These are phyloP conservation scores for Agrotis puta DNA, from an alignment of 2,888 invertebrate species.

Conservation along the genomic window DNA sequence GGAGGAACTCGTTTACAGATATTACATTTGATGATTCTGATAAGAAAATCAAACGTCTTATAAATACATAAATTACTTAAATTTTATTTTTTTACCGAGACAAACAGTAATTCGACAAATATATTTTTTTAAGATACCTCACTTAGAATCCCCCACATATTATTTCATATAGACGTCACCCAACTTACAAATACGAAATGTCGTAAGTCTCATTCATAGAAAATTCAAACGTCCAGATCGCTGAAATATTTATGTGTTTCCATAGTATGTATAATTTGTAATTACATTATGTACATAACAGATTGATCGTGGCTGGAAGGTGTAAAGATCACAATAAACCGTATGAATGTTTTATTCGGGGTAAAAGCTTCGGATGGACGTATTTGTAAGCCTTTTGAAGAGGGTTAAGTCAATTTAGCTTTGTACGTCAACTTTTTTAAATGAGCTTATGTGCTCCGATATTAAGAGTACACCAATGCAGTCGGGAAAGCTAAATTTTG, in stretches of 20 bases:
- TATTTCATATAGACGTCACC: not conserved
- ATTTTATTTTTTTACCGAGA: no score
- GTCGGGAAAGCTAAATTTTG: slow-evolving; percentile 54
- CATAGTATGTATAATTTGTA: slow-evolving; percentile 56
- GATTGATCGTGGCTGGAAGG: slow-evolving; percentile 73
- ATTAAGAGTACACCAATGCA: slow-evolving; percentile 66
- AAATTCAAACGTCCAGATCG: slow-evolving; percentile 30
- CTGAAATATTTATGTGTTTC: slow-evolving; percentile 33
- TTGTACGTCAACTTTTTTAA: slow-evolving; percentile 87
- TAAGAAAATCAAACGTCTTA: no score
- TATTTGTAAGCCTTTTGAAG: slow-evolving; percentile 88
- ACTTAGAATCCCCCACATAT: no score
- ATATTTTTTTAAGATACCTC: no score
- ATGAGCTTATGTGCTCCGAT: slow-evolving; percentile 73
- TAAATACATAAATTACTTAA: no score
- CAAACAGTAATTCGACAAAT: no score
- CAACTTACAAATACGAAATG: not conserved
- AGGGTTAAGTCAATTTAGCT: slow-evolving; percentile 89
- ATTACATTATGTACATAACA: slow-evolving; percentile 59
- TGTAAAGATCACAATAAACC: slow-evolving; percentile 87
- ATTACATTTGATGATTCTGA: no score
- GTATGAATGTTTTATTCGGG: slow-evolving; percentile 86
- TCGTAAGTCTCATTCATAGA: slow-evolving; percentile 10
- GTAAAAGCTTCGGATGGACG: slow-evolving; percentile 86
- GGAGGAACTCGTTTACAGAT: no score